Base-by-base conservation (phyloP, 2,888 invertebrate genomes). In the Limnephilus rhombicus region DNA sequence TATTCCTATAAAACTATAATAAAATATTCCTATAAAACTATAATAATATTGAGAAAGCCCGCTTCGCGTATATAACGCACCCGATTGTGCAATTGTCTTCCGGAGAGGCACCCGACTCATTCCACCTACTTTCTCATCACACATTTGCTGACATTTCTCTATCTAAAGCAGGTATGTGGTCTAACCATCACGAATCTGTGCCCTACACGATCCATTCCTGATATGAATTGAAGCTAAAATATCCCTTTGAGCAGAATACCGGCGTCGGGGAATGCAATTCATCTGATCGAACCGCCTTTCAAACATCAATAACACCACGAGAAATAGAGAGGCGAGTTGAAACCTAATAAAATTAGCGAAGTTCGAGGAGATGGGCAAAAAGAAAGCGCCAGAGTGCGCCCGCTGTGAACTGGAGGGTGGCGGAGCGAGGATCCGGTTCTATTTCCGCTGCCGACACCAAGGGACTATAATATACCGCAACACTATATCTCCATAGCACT, bases 371-470 rank as follows among this genome's bases (percentile, higher is more conserved):
- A 88, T 68, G 88, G 34, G 88, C 80, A 88, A 88, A 88, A 88
- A 80, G 80, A 53, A 88, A 68, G 88, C 24, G 68, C 34, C 68
- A 31, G 34, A 88, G n/a, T 80, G 37, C n/a, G 15, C 68, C 82
- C 45, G 89, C 49, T 31, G 89, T 80, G 53, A 37, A 80, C 80
- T 82, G 89, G 81, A 82, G 81, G 89, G 89, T 81, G 82, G 89
- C 89, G 89, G 89, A 89, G 37, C 89, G 89, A 37, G 89, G 45
- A 81, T 89, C 89, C 89, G 89, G 81, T 82, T 41, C 45, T 82
- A 82, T 81, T 81, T 89, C 89, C 89, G 80, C 81, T 29, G 80
- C 82, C 24, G 31, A 34, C 49, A 49, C 53, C 41, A 89, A 80
- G 80, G 80, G 37, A 37, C 24, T 18, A 68, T n/a, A n/a, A 9